phyloP scores from a whole-genome alignment of 2,888 invertebrate genomes.

The Apodemia zela region DNA sequence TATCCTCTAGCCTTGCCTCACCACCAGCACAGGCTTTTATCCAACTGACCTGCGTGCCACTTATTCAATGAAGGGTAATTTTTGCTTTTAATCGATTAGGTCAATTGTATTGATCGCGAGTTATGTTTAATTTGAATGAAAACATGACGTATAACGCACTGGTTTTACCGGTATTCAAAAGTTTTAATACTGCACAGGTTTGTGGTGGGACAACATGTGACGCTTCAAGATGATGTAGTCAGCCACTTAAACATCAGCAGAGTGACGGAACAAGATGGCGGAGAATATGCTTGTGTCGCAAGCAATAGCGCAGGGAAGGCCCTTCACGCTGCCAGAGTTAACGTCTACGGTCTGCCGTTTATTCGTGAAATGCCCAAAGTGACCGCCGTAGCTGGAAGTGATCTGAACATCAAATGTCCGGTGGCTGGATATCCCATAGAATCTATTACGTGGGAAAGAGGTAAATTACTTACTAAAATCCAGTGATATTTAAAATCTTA shows the following conservation, averaged over 20 bases:
- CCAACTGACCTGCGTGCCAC: too few relatives aligned
- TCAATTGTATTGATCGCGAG: too few relatives aligned
- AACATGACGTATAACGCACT: background rate
- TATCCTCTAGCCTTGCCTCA: too few relatives aligned
- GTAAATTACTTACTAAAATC: slow-evolving; percentile 67
- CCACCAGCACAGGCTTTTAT: too few relatives aligned
- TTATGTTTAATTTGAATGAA: background rate
- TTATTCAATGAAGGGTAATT: too few relatives aligned
- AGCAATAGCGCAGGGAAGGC: slow-evolving; percentile 90
- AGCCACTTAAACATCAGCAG: slow-evolving; percentile 95
- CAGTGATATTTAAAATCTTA: too few relatives aligned
- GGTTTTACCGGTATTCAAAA: background rate
- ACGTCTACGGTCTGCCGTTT: slow-evolving; percentile 92
- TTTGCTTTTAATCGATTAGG: too few relatives aligned
- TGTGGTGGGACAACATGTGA: slow-evolving; percentile 94
- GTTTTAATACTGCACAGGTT: slow-evolving; percentile 78
- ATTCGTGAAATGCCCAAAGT: slow-evolving; percentile 94
- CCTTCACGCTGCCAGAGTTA: slow-evolving; percentile 90
- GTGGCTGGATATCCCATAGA: slow-evolving; percentile 94
- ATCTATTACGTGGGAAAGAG: slow-evolving; percentile 93
- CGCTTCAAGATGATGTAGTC: slow-evolving; percentile 94
- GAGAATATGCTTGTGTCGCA: slow-evolving; percentile 92
- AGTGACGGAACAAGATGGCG: slow-evolving; percentile 93
- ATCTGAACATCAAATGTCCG: slow-evolving; percentile 92
- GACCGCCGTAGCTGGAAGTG: slow-evolving; percentile 91